These are phyloP conservation scores for Oryzias dopingdopingensis DNA, from an alignment of 2,797 vertebrate genomes.

Conservation along the genomic window DNA sequence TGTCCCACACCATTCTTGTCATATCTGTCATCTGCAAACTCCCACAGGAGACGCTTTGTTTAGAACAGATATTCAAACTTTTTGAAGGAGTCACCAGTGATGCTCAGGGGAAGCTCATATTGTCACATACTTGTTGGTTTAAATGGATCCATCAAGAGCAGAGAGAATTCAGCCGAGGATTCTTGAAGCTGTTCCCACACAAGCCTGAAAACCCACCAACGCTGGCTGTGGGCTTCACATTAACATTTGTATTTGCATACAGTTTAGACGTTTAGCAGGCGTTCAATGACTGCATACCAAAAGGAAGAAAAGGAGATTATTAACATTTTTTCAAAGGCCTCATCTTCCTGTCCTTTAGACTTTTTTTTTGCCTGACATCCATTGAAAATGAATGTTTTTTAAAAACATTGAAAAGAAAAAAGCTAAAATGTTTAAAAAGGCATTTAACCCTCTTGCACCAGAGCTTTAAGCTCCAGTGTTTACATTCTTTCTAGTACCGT, in stretches of 20 bases:
- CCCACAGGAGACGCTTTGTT: slow-evolving; percentile 75
- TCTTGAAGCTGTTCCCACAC: slow-evolving; percentile 26
- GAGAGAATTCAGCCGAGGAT: slow-evolving; percentile 22
- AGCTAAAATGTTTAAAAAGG: too few relatives aligned
- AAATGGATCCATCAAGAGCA: slow-evolving; percentile 36
- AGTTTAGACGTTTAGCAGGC: slow-evolving; percentile 36
- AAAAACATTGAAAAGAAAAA: too few relatives aligned
- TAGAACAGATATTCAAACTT: slow-evolving; percentile 61
- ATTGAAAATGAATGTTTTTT: background rate
- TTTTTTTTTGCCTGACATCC: background rate
- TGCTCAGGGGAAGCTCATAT: slow-evolving; percentile 34
- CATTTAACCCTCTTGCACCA: too few relatives aligned
- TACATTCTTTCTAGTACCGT: too few relatives aligned
- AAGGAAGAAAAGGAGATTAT: background rate
- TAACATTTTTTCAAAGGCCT: slow-evolving; percentile 15
- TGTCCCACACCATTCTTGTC: slow-evolving; percentile 67
- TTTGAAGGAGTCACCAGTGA: slow-evolving; percentile 54
- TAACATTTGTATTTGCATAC: slow-evolving; percentile 46
- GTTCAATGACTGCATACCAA: slow-evolving; percentile 18
- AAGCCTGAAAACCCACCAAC: slow-evolving; percentile 37
- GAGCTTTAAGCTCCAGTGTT: too few relatives aligned
- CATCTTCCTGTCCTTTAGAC: slow-evolving; percentile 2
- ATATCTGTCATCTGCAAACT: slow-evolving; percentile 75
- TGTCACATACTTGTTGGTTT: slow-evolving; percentile 38
- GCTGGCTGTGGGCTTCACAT: slow-evolving; percentile 41